A percentile compares a stretch with the other conserved stretches of the same genome.
Conservation (phyloP, 2,113 vertebrate genomes). For the Gallinago media region DNA sequence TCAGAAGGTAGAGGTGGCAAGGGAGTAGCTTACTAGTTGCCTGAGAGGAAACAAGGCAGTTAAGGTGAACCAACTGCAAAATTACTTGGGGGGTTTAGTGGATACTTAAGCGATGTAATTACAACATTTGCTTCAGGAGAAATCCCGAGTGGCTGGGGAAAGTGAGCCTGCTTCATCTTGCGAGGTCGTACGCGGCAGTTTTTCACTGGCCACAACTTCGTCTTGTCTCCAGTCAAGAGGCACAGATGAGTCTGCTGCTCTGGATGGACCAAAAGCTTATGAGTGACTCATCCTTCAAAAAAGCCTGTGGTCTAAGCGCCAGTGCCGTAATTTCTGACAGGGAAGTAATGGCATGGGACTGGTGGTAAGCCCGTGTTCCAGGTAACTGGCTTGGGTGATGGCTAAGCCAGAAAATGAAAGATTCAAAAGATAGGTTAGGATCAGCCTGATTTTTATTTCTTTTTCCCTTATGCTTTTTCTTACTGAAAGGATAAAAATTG, state of each 20-base stretch:
- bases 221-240: background rate
- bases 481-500: background rate
- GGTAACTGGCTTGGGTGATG: background rate
- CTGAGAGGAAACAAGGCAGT: background rate
- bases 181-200: rapidly evolving
- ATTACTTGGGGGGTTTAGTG: background rate
- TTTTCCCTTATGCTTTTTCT: background rate
- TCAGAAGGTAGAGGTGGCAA: background rate
- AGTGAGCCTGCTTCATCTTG: rapidly evolving
- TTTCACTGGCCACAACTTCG: background rate
- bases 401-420: background rate
- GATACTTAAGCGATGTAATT: background rate
- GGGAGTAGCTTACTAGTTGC: background rate
- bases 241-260: background rate
- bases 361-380: background rate
- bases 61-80: background rate
- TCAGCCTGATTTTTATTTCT: background rate
- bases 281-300: background rate
- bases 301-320: background rate
- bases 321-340: background rate
- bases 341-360: background rate
- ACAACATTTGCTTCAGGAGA: rapidly evolving
- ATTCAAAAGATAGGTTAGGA: background rate
- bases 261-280: background rate
- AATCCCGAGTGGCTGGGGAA: background rate